Percentiles rank a stretch among this genome's conserved stretches.
These are phyloP conservation scores for Enteromius fasciolatus DNA, from an alignment of 2,797 vertebrate genomes.

Conservation along the genomic window DNA sequence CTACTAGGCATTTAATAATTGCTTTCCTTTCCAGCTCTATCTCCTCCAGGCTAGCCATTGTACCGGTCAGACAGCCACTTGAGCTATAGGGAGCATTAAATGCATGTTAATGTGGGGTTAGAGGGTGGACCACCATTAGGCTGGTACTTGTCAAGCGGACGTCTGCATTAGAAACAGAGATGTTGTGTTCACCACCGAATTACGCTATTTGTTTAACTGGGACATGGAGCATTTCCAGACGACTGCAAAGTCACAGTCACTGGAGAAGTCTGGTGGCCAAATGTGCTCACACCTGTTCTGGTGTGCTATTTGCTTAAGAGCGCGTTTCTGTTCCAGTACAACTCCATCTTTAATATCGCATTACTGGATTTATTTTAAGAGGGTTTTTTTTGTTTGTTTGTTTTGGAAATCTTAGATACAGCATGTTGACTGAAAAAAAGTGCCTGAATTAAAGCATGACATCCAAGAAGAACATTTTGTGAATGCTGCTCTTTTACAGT, in stretches of 20 bases:
- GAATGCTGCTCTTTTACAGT: slow-evolving; percentile 14
- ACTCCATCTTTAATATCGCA: background rate
- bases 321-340: background rate
- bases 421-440: background rate
- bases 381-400: background rate
- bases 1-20: slow-evolving; percentile 49
- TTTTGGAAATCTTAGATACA: background rate
- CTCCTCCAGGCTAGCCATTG: slow-evolving; percentile 8
- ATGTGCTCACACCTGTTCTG: slow-evolving; percentile 44
- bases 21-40: slow-evolving; percentile 22
- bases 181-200: slow-evolving; percentile 14
- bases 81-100: slow-evolving; percentile 39
- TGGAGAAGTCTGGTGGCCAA: slow-evolving; percentile 43
- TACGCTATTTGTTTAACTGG: slow-evolving; percentile 38
- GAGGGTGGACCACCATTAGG: slow-evolving; percentile 1
- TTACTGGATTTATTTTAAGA: slow-evolving; percentile 34
- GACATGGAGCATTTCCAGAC: slow-evolving; percentile 30
- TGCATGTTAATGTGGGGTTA: slow-evolving; percentile 19
- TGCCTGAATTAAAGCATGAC: background rate
- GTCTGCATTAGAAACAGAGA: slow-evolving; percentile 17
- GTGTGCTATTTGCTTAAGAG: background rate
- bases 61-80: slow-evolving; percentile 27
- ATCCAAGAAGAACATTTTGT: background rate
- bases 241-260: slow-evolving; percentile 10
- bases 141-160: background rate